Evolutionary conservation across 2,888 invertebrate species (phyloP).

Genomic region (Stegana nigrithorax): DNA sequence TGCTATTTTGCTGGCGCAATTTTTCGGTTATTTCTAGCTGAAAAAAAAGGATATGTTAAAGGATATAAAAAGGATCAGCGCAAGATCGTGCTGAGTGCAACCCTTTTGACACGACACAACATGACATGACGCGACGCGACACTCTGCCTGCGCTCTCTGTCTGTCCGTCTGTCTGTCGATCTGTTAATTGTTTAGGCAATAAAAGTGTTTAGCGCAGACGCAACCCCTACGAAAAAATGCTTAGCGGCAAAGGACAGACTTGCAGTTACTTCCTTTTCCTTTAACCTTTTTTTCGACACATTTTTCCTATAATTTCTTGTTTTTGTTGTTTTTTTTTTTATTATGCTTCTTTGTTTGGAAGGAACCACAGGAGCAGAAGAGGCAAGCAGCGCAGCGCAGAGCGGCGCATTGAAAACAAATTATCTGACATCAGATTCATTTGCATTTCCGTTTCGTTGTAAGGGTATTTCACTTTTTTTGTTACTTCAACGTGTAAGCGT

Average conservation of each 20-base stretch:
- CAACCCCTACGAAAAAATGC: too few relatives aligned
- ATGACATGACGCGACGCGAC: not conserved
- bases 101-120: not conserved
- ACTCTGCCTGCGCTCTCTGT: not conserved
- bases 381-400: conserved; percentile 21
- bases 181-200: conserved; percentile 1
- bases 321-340: not conserved
- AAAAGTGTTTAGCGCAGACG: conserved; percentile 13
- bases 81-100: conserved; percentile 19
- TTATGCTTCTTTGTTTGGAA: too few relatives aligned
- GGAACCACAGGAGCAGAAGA: not conserved
- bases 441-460: conserved; percentile 56
- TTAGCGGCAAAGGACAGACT: too few relatives aligned
- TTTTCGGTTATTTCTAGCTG: not conserved
- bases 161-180: not conserved
- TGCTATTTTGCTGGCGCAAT: not conserved
- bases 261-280: too few relatives aligned
- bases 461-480: too few relatives aligned
- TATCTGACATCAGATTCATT: conserved; percentile 54
- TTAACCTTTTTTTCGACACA: conserved; percentile 23
- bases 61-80: conserved; percentile 4
- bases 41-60: conserved; percentile 37
- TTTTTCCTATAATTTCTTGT: not conserved
- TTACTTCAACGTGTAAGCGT: too few relatives aligned
- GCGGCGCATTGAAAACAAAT: conserved; percentile 27